These are phyloP conservation scores for Pyxicephalus adspersus DNA, from an alignment of 2,113 vertebrate species.

Conservation along the genomic window DNA sequence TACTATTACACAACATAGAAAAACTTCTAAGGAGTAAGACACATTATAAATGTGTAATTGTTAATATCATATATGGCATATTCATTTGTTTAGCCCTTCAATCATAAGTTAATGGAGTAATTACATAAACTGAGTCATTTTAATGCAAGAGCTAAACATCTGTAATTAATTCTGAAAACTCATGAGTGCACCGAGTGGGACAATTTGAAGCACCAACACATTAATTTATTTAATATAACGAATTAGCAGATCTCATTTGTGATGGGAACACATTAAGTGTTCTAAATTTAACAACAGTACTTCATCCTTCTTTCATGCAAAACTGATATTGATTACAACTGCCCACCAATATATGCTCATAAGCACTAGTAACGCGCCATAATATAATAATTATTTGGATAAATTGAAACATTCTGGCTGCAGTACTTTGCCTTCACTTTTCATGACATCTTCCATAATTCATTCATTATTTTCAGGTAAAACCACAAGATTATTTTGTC, in stretches of 20 bases:
- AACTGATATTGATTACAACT: neutral
- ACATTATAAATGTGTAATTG: neutral
- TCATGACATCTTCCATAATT: slow-evolving; percentile 13
- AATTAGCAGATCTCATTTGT: slow-evolving; percentile 24
- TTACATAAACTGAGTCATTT: slow-evolving; percentile 27
- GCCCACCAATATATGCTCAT: neutral
- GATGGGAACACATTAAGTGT: neutral
- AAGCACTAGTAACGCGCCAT: neutral
- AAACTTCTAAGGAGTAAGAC: neutral
- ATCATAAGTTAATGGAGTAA: slow-evolving; percentile 44
- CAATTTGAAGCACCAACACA: slow-evolving; percentile 18
- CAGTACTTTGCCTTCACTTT: neutral
- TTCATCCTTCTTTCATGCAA: neutral
- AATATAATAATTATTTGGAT: slow-evolving; percentile 8
- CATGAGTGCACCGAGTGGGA: slow-evolving; percentile 13
- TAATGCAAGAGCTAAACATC: slow-evolving; percentile 44
- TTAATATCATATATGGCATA: slow-evolving; percentile 17
- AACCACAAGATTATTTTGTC: slow-evolving; percentile 24
- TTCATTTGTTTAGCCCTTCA: slow-evolving; percentile 25
- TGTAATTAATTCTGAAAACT: slow-evolving; percentile 39
- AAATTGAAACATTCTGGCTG: slow-evolving; percentile 23
- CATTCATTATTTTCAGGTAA: slow-evolving; percentile 35
- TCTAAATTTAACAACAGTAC: neutral
- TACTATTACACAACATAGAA: neutral
- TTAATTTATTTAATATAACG: slow-evolving; percentile 21